Conservation (phyloP, 2,888 invertebrate species). For the Tiliacea aurago region DNA sequence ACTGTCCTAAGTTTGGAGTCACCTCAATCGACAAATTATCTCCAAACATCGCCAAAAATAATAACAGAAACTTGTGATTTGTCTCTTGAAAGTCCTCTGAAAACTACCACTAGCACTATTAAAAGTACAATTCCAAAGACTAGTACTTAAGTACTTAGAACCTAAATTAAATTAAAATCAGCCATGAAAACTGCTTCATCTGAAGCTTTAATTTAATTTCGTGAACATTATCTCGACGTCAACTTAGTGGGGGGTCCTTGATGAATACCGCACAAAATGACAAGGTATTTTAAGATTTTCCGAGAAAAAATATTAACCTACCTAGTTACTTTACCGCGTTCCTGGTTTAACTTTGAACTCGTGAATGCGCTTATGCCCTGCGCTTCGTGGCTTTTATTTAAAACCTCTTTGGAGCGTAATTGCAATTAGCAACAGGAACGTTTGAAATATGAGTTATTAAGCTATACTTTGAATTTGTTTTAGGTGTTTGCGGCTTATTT, state of each 20-base stretch:
- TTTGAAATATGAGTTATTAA: constrained; percentile 47
- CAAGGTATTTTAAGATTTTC: constrained; percentile 28
- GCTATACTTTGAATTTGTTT: constrained; percentile 14
- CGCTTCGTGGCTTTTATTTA: constrained; percentile 50
- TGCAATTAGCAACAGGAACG: constrained; percentile 55
- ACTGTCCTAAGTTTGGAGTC: neutral
- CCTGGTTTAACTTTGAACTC: constrained; percentile 36
- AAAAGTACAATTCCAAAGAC: neutral
- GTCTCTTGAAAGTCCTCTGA: neutral
- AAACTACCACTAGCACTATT: neutral
- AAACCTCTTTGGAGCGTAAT: constrained; percentile 54
- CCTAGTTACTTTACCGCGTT: constrained; percentile 30
- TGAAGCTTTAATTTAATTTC: constrained; percentile 4
- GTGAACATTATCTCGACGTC: neutral
- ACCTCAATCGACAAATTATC: too few species aligned
- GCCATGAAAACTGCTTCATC: constrained; percentile 1
- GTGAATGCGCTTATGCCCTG: constrained; percentile 8
- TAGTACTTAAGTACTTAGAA: neutral
- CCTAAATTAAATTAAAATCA: neutral
- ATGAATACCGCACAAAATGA: neutral
- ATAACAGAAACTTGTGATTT: neutral
- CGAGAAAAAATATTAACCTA: constrained; percentile 57
- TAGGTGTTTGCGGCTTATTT: neutral
- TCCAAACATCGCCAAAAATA: neutral
- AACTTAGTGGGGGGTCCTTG: constrained; percentile 31